phyloP scores from a whole-genome alignment of 2,113 vertebrate species.

The Pluvianellus socialis region DNA sequence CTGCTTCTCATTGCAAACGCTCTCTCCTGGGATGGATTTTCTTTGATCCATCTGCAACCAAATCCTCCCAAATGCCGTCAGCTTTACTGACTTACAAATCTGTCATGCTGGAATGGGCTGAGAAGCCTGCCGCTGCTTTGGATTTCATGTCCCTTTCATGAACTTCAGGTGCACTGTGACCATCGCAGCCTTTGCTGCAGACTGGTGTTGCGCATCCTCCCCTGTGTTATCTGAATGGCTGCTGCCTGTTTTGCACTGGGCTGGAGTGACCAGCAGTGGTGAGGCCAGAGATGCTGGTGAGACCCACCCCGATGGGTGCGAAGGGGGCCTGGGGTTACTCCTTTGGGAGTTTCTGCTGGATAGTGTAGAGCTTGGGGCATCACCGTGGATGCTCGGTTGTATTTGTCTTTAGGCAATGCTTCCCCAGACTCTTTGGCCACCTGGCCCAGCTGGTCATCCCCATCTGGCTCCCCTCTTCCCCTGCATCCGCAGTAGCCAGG shows the following conservation, averaged over 20 bases:
- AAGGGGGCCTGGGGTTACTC: background rate
- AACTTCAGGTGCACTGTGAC: background rate
- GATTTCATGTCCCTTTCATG: background rate
- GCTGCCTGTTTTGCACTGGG: background rate
- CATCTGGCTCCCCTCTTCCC: background rate
- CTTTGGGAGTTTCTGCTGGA: background rate
- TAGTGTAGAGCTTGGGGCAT: background rate
- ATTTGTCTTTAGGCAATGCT: background rate
- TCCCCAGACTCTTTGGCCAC: background rate
- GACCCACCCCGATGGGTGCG: background rate
- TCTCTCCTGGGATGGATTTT: constrained; percentile 31
- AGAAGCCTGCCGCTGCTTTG: background rate
- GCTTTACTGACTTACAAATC: constrained; percentile 18
- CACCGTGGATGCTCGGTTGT: background rate
- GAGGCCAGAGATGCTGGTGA: background rate
- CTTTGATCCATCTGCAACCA: constrained; percentile 45
- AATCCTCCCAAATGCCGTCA: constrained; percentile 18
- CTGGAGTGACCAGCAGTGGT: background rate
- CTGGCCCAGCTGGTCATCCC: background rate
- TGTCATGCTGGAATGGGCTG: background rate
- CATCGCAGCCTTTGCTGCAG: background rate
- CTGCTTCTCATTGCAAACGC: background rate
- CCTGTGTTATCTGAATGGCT: background rate
- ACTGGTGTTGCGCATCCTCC: background rate
- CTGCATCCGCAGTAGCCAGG: background rate